Base-by-base conservation (phyloP, 2,888 invertebrate species). In the Trachelus iudaicus region DNA sequence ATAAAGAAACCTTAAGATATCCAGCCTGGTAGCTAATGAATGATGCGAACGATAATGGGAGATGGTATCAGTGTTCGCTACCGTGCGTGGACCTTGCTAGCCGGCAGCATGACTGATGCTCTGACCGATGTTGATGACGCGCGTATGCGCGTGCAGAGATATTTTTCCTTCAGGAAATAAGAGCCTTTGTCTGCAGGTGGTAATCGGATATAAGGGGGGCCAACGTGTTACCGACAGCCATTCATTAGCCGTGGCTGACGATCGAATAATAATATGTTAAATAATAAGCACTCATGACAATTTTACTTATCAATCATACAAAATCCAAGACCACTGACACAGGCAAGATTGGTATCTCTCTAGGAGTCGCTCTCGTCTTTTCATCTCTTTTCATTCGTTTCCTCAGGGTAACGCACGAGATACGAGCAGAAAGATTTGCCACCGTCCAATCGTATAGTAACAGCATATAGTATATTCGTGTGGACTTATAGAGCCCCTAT, bases 31-130 rank as follows among this genome's bases (percentile, higher is more conserved):
- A 79, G 81, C 82, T 87, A 89, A 89, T 85, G 87, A 86, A 87
- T 84, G 87, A 86, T 86, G 84, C 82, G 84, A 81, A 84, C 83
- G 85, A 87, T 89, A 89, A 87, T 87, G 83, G 86, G 37, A 82
- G 85, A 87, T 86, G 84, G 81, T 86, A 85, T 85, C 86, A 82
- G 76, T 74, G 81, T 80, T 79, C 77, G 79, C 75, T 73, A 75
- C 79, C 73, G 56, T 79, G 77, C 30, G 76, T 69, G 37, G 56
- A 78, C 75, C 74, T 30, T 74, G 35, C 31, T 34, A 56, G 73
- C 69, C 73, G 69, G 35, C 69, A 71, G 73, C 40, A 71, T 71
- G 79, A 77, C 77, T 76, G 78, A 73, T 76, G 76, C 13, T 31
- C 74, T 73, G 69, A 79, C 75, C 76, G 79, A 79, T 79, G 78